Conservation (phyloP, 2,113 vertebrate genomes). For the Scortum barcoo region DNA sequence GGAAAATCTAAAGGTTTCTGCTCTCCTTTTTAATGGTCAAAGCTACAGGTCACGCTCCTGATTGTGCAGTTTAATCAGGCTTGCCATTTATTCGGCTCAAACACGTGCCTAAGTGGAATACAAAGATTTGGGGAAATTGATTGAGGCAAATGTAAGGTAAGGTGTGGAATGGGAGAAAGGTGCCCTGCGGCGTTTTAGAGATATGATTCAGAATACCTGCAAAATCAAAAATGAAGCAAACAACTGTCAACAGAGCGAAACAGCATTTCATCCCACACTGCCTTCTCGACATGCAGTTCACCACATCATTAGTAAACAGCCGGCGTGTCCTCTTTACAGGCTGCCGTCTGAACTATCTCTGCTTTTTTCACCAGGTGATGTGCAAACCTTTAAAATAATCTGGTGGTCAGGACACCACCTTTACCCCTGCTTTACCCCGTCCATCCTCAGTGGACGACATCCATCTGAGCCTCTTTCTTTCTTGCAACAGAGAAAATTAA, state of each 20-base stretch:
- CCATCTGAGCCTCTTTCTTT: not conserved
- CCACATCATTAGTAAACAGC: conserved; percentile 20
- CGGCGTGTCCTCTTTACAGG: not conserved
- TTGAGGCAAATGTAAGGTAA: conserved; percentile 34
- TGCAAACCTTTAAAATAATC: conserved; percentile 8
- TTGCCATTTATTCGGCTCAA: conserved; percentile 30
- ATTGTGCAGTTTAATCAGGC: conserved; percentile 20
- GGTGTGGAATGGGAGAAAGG: conserved; percentile 31
- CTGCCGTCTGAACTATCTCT: conserved; percentile 1
- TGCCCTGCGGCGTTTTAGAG: conserved; percentile 29
- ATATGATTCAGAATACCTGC: conserved; percentile 39
- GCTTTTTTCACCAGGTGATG: not conserved
- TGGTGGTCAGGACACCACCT: no score
- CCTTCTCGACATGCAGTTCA: conserved; percentile 8
- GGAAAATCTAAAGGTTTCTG: conserved; percentile 6
- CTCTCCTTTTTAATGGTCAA: not conserved
- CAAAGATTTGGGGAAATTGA: conserved; percentile 38
- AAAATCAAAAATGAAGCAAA: conserved; percentile 12
- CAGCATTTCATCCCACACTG: not conserved
- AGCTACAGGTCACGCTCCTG: not conserved
- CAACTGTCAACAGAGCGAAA: conserved; percentile 3
- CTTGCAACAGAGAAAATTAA: not conserved
- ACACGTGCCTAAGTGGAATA: not conserved
- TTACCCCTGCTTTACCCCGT: not conserved
- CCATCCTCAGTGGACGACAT: not conserved